Evolutionary conservation across 2,888 invertebrate genomes (phyloP), one percentile per base, ranked within the genome.

Genomic region (Hyposoter didymator): DNA sequence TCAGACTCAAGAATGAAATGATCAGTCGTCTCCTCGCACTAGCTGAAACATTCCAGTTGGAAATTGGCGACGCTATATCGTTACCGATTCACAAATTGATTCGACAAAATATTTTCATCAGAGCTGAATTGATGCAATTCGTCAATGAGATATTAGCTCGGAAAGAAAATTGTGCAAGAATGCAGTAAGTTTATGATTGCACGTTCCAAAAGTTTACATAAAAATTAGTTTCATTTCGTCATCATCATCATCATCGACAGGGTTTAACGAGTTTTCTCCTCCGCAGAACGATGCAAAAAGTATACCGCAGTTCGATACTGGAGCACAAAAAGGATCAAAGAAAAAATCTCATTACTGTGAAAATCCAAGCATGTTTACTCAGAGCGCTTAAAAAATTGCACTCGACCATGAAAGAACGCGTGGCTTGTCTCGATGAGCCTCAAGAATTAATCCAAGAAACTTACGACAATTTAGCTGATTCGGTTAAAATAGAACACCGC

Each of bases 1-100:
- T 74, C 69, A 93, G 93, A 87, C 86, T 93, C 17, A 92, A 89
- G 59, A 89, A 90, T 59, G 91, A 92, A 84, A 89, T 92, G 85
- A 90, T 91, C 73, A 84, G 79, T 28, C 87, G 86, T 52, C 87
- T 93, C 35, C 87, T 91, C 19, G 82, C 88, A 47, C 78, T 89
- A 72, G 89, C 91, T 19, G 86, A 83, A 67, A 82, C 86, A 14
- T 93, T 91, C 84, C 92, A 92, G 75, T 45, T 81, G 5, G 89
- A 92, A 80, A 85, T 89, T 62, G 86, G 87, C 17, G 66, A 82
- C n/a, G 85, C 82, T 14, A 87, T 91, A 32, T 83, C 89, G 12
- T 32, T 73, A n/a, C 87, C 91, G 3, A 87, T 91, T 69, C 89
- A 90, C 45, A 88, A 90, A 87, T 84, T 93, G 45, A 87, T 92